Conservation (phyloP, 2,797 vertebrate genomes). For the Enteromius anoplus region DNA sequence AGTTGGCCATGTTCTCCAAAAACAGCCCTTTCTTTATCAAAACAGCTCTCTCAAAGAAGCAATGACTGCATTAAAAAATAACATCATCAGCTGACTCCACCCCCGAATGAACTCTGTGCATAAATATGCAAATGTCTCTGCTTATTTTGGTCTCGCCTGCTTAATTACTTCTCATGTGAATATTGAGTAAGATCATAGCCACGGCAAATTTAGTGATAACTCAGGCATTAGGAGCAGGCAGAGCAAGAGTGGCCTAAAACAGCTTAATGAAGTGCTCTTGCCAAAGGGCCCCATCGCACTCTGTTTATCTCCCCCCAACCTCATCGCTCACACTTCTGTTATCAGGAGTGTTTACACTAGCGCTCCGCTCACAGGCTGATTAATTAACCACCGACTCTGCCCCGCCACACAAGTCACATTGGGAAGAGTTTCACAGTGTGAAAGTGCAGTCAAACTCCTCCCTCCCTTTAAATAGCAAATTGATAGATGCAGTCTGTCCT, state of each 20-base stretch:
- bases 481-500: slow-evolving; percentile 45
- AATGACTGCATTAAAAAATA: background rate
- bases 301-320: slow-evolving; percentile 64
- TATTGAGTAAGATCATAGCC: slow-evolving; percentile 61
- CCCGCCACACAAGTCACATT: slow-evolving; percentile 36
- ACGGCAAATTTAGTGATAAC: slow-evolving; percentile 62
- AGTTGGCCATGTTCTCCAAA: background rate
- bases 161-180: slow-evolving; percentile 63
- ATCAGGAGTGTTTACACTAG: slow-evolving; percentile 72
- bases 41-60: slow-evolving; percentile 4
- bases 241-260: slow-evolving; percentile 66
- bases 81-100: slow-evolving; percentile 12
- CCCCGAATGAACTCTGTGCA: slow-evolving; percentile 44
- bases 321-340: slow-evolving; percentile 56
- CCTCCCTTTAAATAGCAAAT: slow-evolving; percentile 46
- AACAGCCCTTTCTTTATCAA: background rate
- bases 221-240: slow-evolving; percentile 61
- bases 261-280: slow-evolving; percentile 73
- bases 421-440: slow-evolving; percentile 42
- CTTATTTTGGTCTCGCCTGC: slow-evolving; percentile 50
- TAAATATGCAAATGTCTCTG: slow-evolving; percentile 48
- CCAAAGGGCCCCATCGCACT: slow-evolving; percentile 68
- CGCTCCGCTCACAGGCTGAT: slow-evolving; percentile 64
- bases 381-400: slow-evolving; percentile 63
- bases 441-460: slow-evolving; percentile 29